These are phyloP conservation scores for Alouatta palliata DNA, from an alignment of 2,113 vertebrate genomes.

Conservation along the genomic window DNA sequence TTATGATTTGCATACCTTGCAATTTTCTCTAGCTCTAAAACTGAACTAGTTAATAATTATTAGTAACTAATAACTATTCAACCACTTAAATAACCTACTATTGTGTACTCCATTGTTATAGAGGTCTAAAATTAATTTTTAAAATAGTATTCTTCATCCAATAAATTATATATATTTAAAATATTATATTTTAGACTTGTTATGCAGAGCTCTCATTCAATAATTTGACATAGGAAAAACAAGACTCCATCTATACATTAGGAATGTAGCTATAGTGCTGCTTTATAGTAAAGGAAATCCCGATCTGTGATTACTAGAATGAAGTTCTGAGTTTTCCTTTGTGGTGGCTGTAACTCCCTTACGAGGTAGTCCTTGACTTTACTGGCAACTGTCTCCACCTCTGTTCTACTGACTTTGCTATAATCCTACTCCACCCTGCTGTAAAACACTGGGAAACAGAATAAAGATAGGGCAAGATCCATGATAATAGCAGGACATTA, in stretches of 20 bases:
- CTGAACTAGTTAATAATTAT: neutral
- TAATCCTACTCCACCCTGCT: neutral
- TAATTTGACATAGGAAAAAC: neutral
- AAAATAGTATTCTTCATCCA: neutral
- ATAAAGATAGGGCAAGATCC: neutral
- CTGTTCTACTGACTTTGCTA: neutral
- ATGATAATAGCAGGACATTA: neutral
- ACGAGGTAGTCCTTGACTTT: neutral
- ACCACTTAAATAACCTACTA: neutral
- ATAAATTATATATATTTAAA: neutral
- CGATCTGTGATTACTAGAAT: neutral
- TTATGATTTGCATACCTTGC: neutral
- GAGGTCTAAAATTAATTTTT: neutral
- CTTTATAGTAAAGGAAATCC: neutral
- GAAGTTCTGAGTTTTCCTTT: neutral
- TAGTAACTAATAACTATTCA: neutral
- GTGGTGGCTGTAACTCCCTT: neutral
- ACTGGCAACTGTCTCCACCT: neutral
- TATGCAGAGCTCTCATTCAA: neutral
- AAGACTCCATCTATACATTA: neutral
- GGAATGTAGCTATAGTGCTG: neutral
- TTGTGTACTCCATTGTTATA: neutral
- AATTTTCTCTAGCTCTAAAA: neutral
- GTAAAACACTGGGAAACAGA: neutral
- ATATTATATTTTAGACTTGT: constrained; percentile 17